These are phyloP conservation scores for Prochilodus magdalenae DNA, from an alignment of 2,113 vertebrate genomes.

Conservation along the genomic window DNA sequence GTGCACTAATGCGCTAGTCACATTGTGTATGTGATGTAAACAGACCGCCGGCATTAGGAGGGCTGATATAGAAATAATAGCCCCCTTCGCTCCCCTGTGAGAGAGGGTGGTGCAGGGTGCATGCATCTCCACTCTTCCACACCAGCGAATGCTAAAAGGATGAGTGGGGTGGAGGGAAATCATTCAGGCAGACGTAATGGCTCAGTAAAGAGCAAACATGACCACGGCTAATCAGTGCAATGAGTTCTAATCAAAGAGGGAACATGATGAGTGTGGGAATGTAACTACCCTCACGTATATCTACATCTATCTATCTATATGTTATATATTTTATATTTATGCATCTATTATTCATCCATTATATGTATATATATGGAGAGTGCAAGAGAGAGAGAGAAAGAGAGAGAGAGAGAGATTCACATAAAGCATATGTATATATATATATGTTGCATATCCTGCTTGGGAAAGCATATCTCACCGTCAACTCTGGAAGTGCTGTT, in stretches of 20 bases:
- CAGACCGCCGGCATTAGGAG: conserved; percentile 39
- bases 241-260: conserved; percentile 22
- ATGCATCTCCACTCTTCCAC: conserved; percentile 55
- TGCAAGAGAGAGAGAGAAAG: no score
- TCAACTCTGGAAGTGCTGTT: conserved; percentile 26
- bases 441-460: no score
- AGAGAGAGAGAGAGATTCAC: no score
- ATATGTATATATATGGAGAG: no score
- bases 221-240: conserved; percentile 51
- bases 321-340: no score
- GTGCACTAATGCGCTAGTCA: conserved; percentile 8
- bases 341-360: no score
- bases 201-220: conserved; percentile 49
- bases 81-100: conserved; percentile 26
- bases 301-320: no score
- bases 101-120: neutral
- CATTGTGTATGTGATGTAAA: conserved; percentile 24
- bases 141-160: conserved; percentile 47
- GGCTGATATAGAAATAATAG: conserved; percentile 39
- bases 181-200: conserved; percentile 40
- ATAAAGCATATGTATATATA: no score
- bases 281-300: no score
- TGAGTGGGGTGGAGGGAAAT: conserved; percentile 31
- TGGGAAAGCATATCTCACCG: neutral
- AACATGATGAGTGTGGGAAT: neutral